phyloP scores from a whole-genome alignment of 2,113 vertebrate genomes.

The Ceyx melanurus region DNA sequence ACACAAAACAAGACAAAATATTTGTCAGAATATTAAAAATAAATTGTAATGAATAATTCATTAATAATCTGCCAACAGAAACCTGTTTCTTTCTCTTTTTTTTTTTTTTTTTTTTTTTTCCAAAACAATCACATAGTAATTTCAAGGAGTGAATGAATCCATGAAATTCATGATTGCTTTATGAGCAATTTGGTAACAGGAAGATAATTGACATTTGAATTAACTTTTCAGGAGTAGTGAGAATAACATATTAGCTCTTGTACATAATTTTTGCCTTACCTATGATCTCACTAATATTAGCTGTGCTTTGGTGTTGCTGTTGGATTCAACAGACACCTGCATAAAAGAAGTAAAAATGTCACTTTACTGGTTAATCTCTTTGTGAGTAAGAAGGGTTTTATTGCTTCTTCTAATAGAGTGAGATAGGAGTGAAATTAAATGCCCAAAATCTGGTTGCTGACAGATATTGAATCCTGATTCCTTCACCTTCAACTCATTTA shows the following conservation, averaged over 20 bases:
- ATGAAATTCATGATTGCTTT: background rate
- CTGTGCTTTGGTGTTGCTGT: background rate
- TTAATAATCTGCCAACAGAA: background rate
- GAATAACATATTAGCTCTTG: background rate
- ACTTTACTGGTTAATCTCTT: background rate
- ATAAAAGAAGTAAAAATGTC: background rate
- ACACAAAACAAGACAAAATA: background rate
- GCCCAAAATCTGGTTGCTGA: background rate
- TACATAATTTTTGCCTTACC: background rate
- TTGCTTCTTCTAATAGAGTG: background rate
- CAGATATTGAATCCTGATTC: background rate
- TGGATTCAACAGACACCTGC: background rate
- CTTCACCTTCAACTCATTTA: background rate
- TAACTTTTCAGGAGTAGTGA: background rate
- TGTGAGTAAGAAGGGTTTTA: background rate
- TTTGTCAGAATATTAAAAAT: background rate
- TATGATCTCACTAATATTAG: background rate
- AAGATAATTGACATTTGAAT: constrained; percentile 20
- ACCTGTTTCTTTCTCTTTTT: background rate
- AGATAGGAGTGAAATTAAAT: background rate
- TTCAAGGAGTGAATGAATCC: constrained; percentile 2
- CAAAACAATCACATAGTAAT: background rate
- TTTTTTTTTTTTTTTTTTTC: background rate
- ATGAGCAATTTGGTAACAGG: background rate
- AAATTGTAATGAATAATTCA: background rate